Conservation (phyloP, 2,888 invertebrate species). For the Oscheius onirici region DNA sequence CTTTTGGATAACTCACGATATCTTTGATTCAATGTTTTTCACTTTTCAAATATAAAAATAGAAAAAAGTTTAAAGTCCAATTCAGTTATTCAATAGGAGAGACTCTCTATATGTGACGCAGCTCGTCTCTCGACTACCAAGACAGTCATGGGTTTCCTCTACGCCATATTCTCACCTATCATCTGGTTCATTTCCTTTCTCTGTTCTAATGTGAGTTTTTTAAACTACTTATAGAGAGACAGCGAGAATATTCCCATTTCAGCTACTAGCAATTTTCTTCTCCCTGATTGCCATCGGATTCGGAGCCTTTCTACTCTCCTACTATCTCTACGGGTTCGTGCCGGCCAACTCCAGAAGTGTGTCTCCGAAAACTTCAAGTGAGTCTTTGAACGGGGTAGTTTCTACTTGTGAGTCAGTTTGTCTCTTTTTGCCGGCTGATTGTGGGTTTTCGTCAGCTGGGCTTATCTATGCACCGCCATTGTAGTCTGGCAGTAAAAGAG, state of each 20-base stretch:
- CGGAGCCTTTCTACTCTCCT: constrained; percentile 51
- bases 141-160: constrained; percentile 42
- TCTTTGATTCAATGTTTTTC: not conserved
- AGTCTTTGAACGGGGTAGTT: constrained; percentile 22
- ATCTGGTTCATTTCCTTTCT: constrained; percentile 44
- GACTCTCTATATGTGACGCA: not conserved
- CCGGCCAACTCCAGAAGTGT: constrained; percentile 3
- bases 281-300: constrained; percentile 40
- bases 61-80: too few species aligned
- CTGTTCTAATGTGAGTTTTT: constrained; percentile 47
- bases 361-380: constrained; percentile 37
- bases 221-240: not conserved
- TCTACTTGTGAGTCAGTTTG: not conserved
- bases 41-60: not conserved
- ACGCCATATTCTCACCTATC: constrained; percentile 47
- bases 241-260: constrained; percentile 11
- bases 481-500: not conserved
- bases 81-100: too few species aligned
- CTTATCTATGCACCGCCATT: not conserved
- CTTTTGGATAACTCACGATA: not conserved
- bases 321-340: constrained; percentile 50
- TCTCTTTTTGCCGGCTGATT: not conserved
- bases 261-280: constrained; percentile 46
- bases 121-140: not conserved
- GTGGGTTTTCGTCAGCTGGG: not conserved